Base-by-base conservation (phyloP, 2,888 invertebrate genomes). In the Embidobia sp. region DNA sequence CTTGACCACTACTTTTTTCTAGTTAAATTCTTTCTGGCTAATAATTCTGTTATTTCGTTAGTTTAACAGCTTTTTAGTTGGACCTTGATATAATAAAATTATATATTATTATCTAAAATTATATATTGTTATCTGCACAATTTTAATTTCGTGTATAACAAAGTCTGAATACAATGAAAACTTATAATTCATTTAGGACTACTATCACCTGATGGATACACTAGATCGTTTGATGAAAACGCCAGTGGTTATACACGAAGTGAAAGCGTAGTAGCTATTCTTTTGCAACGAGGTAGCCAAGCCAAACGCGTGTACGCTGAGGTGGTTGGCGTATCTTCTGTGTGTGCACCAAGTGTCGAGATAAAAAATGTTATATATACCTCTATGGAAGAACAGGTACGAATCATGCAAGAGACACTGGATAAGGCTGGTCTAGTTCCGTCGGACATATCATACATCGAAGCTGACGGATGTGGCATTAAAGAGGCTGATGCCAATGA, bases 381-480 rank as follows among this genome's bases (percentile, higher is more conserved):
- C 4, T 59, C 33, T 2, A 10, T 40, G 0, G 72, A 78, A 1
- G 2, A 42, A 7, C 82, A 81, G 53, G 44, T 33, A 5, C 1
- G 26, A 1, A 2, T 80, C 0, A 66, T 83, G 67, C 18, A 74
- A 6, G 37, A 81, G 1, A 10, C 77, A 2, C 55, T 82, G 0
- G 19, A 80, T 0, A 64, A 80, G 0, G 64, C 78, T 42, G 57
- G 63, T 4, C 13, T 84, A 15, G 18, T 27, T 2, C 80, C 82
- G 4, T 57, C 53, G 31, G 70, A 79, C 5, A 40, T 84, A 3
- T 44, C 64, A 0, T 84, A 74, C 22, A 6, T 84, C 0, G 84
- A 84, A 8, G 82, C 82, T 11, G 85, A 93, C 85, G 93, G 93
- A 11, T 92, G 92, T 15, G 93, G 93, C 53, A 92, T 92, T 3